phyloP scores from a whole-genome alignment of 2,113 vertebrate genomes.

The Anhinga rufa region DNA sequence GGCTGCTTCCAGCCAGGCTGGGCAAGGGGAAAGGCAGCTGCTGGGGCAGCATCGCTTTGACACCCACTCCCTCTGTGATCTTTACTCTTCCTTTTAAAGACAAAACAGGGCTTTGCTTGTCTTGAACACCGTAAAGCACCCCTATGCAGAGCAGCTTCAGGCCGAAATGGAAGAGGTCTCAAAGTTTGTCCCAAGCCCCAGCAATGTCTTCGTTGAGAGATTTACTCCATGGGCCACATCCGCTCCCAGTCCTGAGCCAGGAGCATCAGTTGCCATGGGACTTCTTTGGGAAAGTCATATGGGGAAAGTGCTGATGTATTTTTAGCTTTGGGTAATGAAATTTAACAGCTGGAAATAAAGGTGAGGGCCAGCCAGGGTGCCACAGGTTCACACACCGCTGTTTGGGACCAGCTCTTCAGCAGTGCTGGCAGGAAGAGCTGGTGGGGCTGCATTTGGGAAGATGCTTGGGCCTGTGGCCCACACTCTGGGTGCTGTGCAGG shows the following conservation, averaged over 20 bases:
- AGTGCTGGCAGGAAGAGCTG: not conserved
- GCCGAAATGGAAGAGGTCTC: not conserved
- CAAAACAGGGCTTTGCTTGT: not conserved
- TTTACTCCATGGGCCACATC: not conserved
- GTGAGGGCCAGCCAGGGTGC: not conserved
- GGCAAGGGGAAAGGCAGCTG: not conserved
- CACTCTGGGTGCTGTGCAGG: not conserved
- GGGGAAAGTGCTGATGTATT: conserved; percentile 43
- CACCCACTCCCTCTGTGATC: rapidly evolving
- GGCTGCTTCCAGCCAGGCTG: not conserved
- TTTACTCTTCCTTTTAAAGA: not conserved
- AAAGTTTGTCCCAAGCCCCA: not conserved
- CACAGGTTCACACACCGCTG: rapidly evolving
- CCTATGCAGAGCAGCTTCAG: not conserved
- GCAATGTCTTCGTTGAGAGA: not conserved
- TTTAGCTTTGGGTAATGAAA: conserved; percentile 44
- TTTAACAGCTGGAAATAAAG: conserved; percentile 34
- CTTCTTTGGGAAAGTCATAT: conserved; percentile 12
- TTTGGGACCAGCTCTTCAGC: not conserved
- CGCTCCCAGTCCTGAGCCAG: not conserved
- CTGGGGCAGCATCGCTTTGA: not conserved
- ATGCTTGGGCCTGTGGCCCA: not conserved
- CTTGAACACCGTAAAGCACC: not conserved
- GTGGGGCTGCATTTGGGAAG: not conserved
- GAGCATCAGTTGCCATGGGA: conserved; percentile 54